Evolutionary conservation across 30 jellyfish, hydroid and myxozoan species (phyloP).

Genomic region (Catostylus mosaicus): DNA sequence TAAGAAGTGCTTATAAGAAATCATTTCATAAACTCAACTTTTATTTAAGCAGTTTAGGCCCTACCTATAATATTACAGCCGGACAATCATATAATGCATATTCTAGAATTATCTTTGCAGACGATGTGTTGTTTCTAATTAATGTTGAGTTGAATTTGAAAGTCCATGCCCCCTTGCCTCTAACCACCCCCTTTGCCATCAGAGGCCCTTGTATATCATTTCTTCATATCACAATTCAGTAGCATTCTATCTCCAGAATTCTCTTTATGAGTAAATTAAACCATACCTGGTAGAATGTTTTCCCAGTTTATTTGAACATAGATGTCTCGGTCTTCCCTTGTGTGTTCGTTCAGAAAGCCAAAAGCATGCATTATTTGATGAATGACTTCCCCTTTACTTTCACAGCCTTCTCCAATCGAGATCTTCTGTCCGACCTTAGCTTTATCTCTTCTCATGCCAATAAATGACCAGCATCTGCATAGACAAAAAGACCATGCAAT

Average conservation of each 20-base stretch:
- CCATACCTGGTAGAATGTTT: constrained; percentile 16
- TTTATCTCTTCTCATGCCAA: constrained; percentile 20
- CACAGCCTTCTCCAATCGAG: constrained; percentile 23
- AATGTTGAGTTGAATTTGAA: no score
- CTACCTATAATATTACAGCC: no score
- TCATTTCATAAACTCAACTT: no score
- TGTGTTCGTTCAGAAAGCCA: constrained; percentile 51
- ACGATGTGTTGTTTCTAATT: no score
- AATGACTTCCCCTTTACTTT: constrained; percentile 31
- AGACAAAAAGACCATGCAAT: no score
- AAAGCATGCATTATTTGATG: constrained; percentile 51
- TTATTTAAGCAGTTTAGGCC: no score
- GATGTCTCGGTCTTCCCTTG: constrained; percentile 40
- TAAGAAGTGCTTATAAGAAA: no score
- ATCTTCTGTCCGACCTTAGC: constrained; percentile 24
- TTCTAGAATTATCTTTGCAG: no score
- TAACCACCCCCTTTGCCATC: not conserved
- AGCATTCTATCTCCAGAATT: not conserved
- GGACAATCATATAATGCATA: no score
- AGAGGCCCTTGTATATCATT: not conserved
- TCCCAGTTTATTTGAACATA: constrained; percentile 39
- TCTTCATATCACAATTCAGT: no score
- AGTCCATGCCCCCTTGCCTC: no score
- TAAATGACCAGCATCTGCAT: constrained; percentile 15
- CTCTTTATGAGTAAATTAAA: no score